Conservation (phyloP, 2,888 invertebrate species). For the Trachelus stipa region DNA sequence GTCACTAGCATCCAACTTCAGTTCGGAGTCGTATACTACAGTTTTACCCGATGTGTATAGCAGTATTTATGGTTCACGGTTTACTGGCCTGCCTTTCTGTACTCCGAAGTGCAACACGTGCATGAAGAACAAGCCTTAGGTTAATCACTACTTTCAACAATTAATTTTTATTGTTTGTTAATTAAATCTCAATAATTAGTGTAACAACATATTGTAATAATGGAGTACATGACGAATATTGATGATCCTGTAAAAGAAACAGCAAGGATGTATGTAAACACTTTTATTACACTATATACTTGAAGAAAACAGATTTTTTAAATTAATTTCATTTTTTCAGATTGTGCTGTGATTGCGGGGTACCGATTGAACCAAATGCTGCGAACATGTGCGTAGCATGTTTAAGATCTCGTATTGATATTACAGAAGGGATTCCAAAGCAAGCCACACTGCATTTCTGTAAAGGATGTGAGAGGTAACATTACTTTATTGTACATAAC, state of each 20-base stretch:
- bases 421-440: conserved; percentile 96
- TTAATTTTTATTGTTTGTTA: not conserved
- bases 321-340: conserved; percentile 60
- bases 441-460: conserved; percentile 92
- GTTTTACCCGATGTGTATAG: too few species aligned
- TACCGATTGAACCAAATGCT: conserved; percentile 92
- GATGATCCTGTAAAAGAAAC: not conserved
- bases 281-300: not conserved
- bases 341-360: conserved; percentile 95
- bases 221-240: conserved; percentile 4
- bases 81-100: not conserved
- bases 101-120: not conserved
- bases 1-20: too few species aligned
- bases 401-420: conserved; percentile 90
- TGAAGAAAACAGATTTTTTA: not conserved
- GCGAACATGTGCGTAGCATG: conserved; percentile 98
- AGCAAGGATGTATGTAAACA: conserved; percentile 3
- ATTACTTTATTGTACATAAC: not conserved
- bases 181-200: not conserved
- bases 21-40: too few species aligned
- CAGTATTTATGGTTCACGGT: too few species aligned
- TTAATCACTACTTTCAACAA: not conserved
- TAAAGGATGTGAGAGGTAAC: conserved; percentile 88
- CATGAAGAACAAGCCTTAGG: not conserved
- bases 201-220: not conserved